Base-by-base conservation (phyloP, 2,797 vertebrate genomes). In the Tangara arthus region DNA sequence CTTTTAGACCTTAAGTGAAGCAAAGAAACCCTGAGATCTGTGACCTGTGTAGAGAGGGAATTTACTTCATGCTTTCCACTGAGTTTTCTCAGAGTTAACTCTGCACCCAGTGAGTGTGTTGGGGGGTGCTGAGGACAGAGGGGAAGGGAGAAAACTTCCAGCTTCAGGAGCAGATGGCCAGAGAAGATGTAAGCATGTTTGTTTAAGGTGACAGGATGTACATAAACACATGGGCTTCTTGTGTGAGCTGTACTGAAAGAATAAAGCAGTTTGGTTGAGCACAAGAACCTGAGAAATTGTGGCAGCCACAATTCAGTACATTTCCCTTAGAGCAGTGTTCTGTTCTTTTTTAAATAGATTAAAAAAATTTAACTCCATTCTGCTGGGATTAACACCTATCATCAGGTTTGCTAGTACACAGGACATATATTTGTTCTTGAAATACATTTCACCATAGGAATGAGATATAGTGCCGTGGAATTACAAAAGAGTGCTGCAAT, bases 141-240 rank as follows among this genome's bases (percentile, higher is more conserved):
- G 50, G 55, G 35, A 83, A 65, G 39, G 50, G 39, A 82, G 52
- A 79, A 88, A 46, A 68, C 61, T 84, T 59, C 47, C 77, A 82
- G 60, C 78, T 91, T 82, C 63, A 50, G 77, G 34, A 93, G 68
- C 93, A 96, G 94, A 90, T 84, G 80, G 73, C 80, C 64, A 73
- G 76, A 91, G 61, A 60, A 85, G 73, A 90, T 64, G 80, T 56
- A 76, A 93, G 87, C 44, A 60, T 90, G 89, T 92, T 94, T 95
- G 92, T 82, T 86, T 96, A 91, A 89, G 80, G 82, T 93, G 94
- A 86, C 49, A 73, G 75, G 70, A 66, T 32, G 70, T 82, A 90
- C 80, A 72, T 76, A 93, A 95, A 94, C 80, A 82, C 60, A 35
- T 23, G 60, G 59, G 66, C 72, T 94, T 66, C 73, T 70, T 7